Conservation (phyloP, 2,888 invertebrate species). For the Spatulosminthurus flaviceps region DNA sequence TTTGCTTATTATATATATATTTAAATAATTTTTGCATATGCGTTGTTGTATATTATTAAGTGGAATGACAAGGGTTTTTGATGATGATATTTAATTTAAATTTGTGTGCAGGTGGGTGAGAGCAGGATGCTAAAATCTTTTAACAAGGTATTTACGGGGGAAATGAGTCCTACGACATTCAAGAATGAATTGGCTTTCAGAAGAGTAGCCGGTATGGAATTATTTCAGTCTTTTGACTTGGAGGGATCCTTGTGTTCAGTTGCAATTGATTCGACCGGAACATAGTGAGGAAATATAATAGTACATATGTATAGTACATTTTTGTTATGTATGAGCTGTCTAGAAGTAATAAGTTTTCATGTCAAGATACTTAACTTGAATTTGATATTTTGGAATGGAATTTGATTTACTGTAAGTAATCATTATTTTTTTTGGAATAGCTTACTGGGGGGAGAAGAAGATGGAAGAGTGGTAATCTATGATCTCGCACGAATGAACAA, state of each 20-base stretch:
- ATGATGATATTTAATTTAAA: no score
- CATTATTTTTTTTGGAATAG: slow-evolving; percentile 7
- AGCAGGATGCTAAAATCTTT: not conserved
- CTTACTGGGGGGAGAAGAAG: slow-evolving; percentile 42
- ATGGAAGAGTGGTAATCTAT: slow-evolving; percentile 40
- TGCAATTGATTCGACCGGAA: slow-evolving; percentile 39
- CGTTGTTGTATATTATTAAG: no score
- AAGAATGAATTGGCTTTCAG: slow-evolving; percentile 23
- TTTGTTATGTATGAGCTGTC: not conserved
- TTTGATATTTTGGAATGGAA: not conserved
- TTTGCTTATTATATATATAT: no score
- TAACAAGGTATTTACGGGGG: slow-evolving; percentile 25
- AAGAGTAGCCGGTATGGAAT: slow-evolving; percentile 31
- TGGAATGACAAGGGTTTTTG: no score
- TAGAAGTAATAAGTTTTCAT: no score
- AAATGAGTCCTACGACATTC: slow-evolving; percentile 21
- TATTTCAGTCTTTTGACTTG: slow-evolving; percentile 31
- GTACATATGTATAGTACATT: not conserved
- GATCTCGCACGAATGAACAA: slow-evolving; percentile 46
- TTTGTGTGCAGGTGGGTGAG: no score
- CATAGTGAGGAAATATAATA: slow-evolving; percentile 33
- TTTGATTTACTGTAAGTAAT: not conserved
- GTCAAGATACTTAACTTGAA: no score
- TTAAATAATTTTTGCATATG: no score
- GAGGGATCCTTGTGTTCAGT: slow-evolving; percentile 24